Percentiles rank a stretch among this genome's conserved stretches.
phyloP scores from a whole-genome alignment of 2,888 invertebrate species.

The Lasioglossum marginatum region DNA sequence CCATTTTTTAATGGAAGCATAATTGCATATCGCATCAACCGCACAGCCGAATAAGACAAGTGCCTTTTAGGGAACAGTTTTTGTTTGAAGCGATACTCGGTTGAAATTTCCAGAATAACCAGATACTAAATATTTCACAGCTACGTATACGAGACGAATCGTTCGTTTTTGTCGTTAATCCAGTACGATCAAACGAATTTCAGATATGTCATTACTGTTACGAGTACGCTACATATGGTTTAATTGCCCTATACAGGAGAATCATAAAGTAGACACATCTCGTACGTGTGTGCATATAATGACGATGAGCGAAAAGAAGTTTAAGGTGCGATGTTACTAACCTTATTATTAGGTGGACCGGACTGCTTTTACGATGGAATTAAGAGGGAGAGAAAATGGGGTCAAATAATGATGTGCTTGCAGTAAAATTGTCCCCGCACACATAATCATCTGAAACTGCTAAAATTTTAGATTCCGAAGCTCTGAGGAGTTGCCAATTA shows the following conservation, averaged over 20 bases:
- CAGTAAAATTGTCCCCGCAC: not conserved
- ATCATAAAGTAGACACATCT: not conserved
- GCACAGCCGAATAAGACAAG: not conserved
- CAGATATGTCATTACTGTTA: not conserved
- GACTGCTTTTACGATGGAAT: not conserved
- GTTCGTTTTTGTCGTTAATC: not conserved
- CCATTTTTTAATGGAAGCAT: too few species aligned
- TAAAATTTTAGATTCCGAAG: not conserved
- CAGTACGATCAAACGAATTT: not conserved
- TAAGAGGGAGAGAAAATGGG: not conserved
- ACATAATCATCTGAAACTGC: not conserved
- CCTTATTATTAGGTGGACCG: not conserved
- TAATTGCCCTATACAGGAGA: not conserved
- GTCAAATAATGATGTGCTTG: not conserved
- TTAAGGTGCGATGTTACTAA: not conserved
- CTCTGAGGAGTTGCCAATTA: not conserved
- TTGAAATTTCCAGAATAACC: not conserved
- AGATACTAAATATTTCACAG: not conserved
- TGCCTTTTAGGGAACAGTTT: not conserved
- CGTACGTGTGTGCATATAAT: not conserved
- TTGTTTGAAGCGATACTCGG: not conserved
- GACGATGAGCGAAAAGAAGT: not conserved
- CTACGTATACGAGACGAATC: not conserved
- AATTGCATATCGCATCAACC: not conserved
- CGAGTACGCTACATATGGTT: not conserved